Evolutionary conservation across 2,888 invertebrate genomes (phyloP).

Genomic region (Aquatica leii): DNA sequence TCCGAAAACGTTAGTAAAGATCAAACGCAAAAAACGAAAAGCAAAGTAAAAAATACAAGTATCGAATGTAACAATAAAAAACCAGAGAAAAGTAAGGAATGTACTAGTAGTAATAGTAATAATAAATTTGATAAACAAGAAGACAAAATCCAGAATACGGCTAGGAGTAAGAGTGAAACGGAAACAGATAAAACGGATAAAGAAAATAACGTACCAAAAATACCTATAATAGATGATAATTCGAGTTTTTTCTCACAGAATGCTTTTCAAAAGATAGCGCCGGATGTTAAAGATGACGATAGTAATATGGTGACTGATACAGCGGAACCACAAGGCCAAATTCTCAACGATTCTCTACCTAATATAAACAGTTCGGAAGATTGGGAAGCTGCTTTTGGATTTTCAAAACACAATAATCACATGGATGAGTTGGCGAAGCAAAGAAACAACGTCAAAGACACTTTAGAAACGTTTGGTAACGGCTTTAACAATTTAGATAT

Average conservation of each 20-base stretch:
- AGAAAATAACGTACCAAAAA: slow-evolving; percentile 51
- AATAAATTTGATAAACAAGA: slow-evolving; percentile 25
- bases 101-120: slow-evolving; percentile 11
- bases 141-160: slow-evolving; percentile 22
- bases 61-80: slow-evolving; percentile 44
- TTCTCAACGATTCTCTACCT: slow-evolving; percentile 60
- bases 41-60: slow-evolving; percentile 57
- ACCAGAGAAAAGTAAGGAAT: slow-evolving; percentile 44
- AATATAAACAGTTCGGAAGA: slow-evolving; percentile 73
- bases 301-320: slow-evolving; percentile 18
- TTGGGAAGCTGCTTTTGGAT: slow-evolving; percentile 79
- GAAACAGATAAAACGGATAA: slow-evolving; percentile 24
- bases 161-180: slow-evolving; percentile 28
- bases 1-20: slow-evolving; percentile 62
- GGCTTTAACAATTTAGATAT: slow-evolving; percentile 38
- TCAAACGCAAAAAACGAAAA: slow-evolving; percentile 65
- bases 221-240: slow-evolving; percentile 66
- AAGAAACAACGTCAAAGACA: slow-evolving; percentile 37
- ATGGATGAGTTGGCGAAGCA: slow-evolving; percentile 46
- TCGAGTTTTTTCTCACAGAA: slow-evolving; percentile 73
- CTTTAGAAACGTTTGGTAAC: slow-evolving; percentile 45
- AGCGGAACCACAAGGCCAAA: slow-evolving; percentile 38
- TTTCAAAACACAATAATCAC: slow-evolving; percentile 53
- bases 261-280: slow-evolving; percentile 63
- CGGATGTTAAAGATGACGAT: slow-evolving; percentile 43